Evolutionary conservation across 2,797 vertebrate genomes (phyloP), one percentile per base, ranked within the genome.

Genomic region (Anguilla obscura): DNA sequence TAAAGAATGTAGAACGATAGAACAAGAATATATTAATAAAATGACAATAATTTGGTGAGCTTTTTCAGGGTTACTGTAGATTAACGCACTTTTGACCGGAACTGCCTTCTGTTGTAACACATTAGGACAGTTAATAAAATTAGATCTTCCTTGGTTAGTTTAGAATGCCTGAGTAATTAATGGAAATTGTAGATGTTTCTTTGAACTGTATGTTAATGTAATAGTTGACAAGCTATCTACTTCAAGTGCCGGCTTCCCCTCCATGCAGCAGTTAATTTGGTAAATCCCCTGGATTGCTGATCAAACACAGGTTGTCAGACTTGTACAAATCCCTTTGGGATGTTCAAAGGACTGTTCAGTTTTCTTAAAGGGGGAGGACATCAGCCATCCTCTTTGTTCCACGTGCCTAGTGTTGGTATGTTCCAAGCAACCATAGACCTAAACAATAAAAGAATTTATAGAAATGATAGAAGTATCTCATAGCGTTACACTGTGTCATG

Each of bases 301-400:
- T n/a, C 52, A 48, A 80, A 16, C 45, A 50, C 50, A 33, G 14
- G 50, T 56, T 84, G 27, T 84, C 83, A 84, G 50, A 84, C n/a
- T 84, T 84, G 27, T 12, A 84, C n/a, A 54, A 36, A 84, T 84
- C 83, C 83, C 83, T 84, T 5, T 30, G 83, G 50, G 52, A 58
- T 84, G 52, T 33, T 56, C n/a, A 58, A 84, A 84, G 27, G 50
- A 27, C 52, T 30, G 45, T 30, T 56, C 79, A 27, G 56, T n/a
- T 56, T 50, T 84, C 83, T 84, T 84, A 30, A 30, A 14, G 50
- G 30, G 52, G n/a, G 79, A 45, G 21, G 33, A 10, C 3, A 21
- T 8, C 40, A 24, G 24, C 8, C 0, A 21, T n/a, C 2, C 36
- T 9, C 3, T 18, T n/a, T 82, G 21, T 48, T 48, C 10, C 8